Evolutionary conservation across 2,797 vertebrate species (phyloP).

Genomic region (Catamblyrhynchus diadema): DNA sequence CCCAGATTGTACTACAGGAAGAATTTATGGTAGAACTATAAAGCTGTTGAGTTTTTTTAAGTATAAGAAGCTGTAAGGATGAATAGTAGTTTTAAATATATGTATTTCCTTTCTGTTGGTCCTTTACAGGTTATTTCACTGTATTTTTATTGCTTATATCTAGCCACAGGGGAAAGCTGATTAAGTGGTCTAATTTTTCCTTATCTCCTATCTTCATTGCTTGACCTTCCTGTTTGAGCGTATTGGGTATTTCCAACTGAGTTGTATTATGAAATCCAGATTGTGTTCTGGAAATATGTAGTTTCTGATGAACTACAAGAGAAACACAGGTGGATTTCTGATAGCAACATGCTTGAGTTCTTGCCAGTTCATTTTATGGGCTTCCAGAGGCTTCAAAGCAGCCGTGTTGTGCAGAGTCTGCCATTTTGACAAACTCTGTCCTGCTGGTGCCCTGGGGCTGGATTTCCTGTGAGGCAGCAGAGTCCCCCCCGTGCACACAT

Average conservation of each 20-base stretch:
- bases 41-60: background rate
- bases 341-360: background rate
- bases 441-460: background rate
- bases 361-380: conserved; percentile 3
- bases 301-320: background rate
- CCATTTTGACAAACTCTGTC: background rate
- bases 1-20: background rate
- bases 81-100: background rate
- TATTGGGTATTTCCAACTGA: background rate
- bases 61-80: background rate
- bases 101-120: background rate
- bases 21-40: background rate
- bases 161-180: background rate
- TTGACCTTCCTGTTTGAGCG: conserved; percentile 31
- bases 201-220: conserved; percentile 20
- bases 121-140: background rate
- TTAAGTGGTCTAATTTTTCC: conserved; percentile 31
- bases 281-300: background rate
- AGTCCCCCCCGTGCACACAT: background rate
- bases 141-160: background rate
- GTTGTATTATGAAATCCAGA: conserved; percentile 34
- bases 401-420: background rate
- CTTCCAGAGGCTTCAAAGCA: conserved; percentile 4
- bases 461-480: background rate
- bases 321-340: conserved; percentile 36